A percentile compares a stretch with the other conserved stretches of the same genome.
phyloP scores from a whole-genome alignment of 2,113 vertebrate genomes.

The Zootoca vivipara region DNA sequence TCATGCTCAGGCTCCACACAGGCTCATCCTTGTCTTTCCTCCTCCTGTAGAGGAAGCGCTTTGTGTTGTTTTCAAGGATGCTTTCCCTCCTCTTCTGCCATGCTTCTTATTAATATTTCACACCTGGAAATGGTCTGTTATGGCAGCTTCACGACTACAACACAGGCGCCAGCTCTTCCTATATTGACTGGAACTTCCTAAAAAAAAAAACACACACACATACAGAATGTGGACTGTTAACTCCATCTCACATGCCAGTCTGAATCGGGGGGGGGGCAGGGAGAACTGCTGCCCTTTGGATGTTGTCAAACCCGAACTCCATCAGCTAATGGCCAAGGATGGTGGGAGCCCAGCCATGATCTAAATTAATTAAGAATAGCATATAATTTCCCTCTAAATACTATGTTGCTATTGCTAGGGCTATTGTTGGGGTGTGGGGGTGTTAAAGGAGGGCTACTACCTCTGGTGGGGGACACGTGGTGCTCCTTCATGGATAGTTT shows the following conservation, averaged over 20 bases:
- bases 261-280: neutral
- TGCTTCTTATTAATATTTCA: conserved; percentile 15
- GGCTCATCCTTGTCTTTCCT: neutral
- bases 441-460: neutral
- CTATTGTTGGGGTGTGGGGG: neutral
- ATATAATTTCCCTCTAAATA: neutral
- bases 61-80: conserved; percentile 15
- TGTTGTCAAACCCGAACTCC: neutral
- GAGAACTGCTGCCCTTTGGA: neutral
- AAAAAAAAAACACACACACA: neutral
- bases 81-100: conserved; percentile 9
- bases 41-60: neutral
- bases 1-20: neutral
- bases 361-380: neutral
- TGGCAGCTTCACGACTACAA: conserved; percentile 91
- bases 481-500: too few species aligned
- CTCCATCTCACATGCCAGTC: rapidly evolving
- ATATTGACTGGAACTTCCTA: conserved; percentile 95
- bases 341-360: neutral
- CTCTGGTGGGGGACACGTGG: too few species aligned
- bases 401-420: neutral
- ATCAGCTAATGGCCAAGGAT: too few species aligned
- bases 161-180: conserved; percentile 93
- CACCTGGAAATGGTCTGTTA: conserved; percentile 63
- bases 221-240: neutral